These are phyloP conservation scores for Cepaea nemoralis DNA, from an alignment of 1,140 invertebrate genomes.

Conservation along the genomic window DNA sequence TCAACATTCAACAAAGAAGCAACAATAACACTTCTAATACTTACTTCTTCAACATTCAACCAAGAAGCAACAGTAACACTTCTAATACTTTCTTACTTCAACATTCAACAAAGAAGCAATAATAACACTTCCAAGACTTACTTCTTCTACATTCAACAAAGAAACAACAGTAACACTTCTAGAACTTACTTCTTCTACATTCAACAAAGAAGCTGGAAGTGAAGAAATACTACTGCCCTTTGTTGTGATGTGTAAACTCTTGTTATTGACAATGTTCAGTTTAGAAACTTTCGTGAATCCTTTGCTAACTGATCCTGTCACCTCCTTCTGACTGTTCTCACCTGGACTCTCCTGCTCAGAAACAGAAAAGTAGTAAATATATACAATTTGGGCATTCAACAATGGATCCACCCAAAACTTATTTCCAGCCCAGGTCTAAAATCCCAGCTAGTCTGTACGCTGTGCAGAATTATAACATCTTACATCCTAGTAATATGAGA, in stretches of 20 bases:
- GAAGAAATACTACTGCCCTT: conserved; percentile 68
- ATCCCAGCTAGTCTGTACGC: neutral
- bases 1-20: too few relatives aligned
- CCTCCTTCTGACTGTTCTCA: conserved; percentile 64
- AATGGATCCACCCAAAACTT: neutral
- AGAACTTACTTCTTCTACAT: conserved; percentile 65
- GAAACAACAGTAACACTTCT: neutral
- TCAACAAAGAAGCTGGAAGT: conserved; percentile 66
- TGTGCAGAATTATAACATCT: neutral
- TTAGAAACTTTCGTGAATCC: conserved; percentile 47
- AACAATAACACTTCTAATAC: too few relatives aligned
- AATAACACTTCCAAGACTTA: neutral
- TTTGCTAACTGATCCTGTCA: conserved; percentile 41
- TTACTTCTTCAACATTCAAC: too few relatives aligned
- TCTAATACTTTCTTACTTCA: too few relatives aligned
- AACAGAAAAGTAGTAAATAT: neutral
- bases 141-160: neutral
- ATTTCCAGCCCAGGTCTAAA: too few relatives aligned
- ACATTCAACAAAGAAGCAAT: too few relatives aligned
- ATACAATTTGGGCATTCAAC: neutral
- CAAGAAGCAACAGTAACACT: too few relatives aligned
- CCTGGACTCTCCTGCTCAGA: conserved; percentile 59
- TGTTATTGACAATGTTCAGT: conserved; percentile 66
- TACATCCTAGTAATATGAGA: too few relatives aligned
- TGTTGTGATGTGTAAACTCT: conserved; percentile 64